Evolutionary conservation across 2,888 invertebrate species (phyloP), one percentile per base, ranked within the genome.

Genomic region (Ennomos erosarius): DNA sequence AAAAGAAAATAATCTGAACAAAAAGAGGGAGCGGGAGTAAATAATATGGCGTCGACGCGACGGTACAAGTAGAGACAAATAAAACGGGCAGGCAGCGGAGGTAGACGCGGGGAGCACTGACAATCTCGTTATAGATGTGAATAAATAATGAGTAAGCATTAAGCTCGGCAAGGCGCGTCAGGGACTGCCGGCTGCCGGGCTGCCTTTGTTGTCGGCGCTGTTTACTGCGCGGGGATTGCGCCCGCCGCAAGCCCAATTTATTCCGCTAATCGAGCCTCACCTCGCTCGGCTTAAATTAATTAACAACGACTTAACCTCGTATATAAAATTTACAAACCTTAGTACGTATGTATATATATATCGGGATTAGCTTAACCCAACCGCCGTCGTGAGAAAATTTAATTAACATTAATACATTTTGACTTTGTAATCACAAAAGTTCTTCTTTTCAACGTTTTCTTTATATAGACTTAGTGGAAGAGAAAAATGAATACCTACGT

Each of bases 41-140:
- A 75, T 75, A 78, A 77, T 73, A 74, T 66, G 70, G 71, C 67
- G 62, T 69, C 63, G 59, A 59, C 65, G 69, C 69, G 67, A 68
- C 68, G 66, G 68, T 74, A 70, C 67, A 71, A 77, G 79, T 71
- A 69, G 67, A 77, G 61, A 73, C 79, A 83, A 84, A 87, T 82
- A 82, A 81, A 83, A 78, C 78, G 74, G 74, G 75, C 74, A 69
- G 74, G 68, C 65, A 71, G 71, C 71, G 76, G 73, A 75, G 78
- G 79, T 69, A 70, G 71, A 78, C 81, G 78, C 78, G 71, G 85
- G 83, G 84, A 83, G 82, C 82, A 82, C 88, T 85, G 87, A 87
- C 87, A 89, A 90, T 89, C 87, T 88, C 87, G 88, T 89, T 89
- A 89, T 84, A 86, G 85, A 88, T 84, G 88, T 91, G 88, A 91